Conservation (phyloP, 2,113 vertebrate genomes). For the Hucho hucho region DNA sequence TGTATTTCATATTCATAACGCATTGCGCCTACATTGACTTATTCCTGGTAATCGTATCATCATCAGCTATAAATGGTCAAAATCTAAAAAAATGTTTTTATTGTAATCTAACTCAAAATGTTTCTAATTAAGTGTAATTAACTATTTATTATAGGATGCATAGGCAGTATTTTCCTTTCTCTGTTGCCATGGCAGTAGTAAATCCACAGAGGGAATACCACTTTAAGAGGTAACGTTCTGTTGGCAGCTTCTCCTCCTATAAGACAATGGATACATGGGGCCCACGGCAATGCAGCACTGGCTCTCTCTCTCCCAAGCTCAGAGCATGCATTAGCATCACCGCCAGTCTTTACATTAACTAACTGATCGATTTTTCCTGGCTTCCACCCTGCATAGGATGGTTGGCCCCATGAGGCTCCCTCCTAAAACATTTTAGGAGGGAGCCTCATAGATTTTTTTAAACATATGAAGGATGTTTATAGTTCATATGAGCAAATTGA, state of each 20-base stretch:
- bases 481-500: too few relatives aligned
- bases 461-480: too few relatives aligned
- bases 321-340: too few relatives aligned
- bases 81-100: neutral
- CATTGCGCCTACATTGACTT: neutral
- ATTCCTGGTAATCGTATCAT: neutral
- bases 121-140: neutral
- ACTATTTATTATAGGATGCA: neutral
- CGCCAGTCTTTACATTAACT: too few relatives aligned
- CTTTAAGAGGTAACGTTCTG: conserved; percentile 35
- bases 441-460: too few relatives aligned
- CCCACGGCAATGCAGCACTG: neutral
- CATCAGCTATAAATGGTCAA: neutral
- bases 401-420: too few relatives aligned
- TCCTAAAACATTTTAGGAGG: too few relatives aligned
- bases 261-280: neutral
- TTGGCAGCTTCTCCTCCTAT: conserved; percentile 26
- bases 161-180: neutral
- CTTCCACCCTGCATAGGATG: too few relatives aligned
- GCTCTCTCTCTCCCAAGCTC: neutral
- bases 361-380: too few relatives aligned
- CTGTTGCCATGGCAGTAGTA: conserved; percentile 31
- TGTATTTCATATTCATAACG: neutral
- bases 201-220: conserved; percentile 16
- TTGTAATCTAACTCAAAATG: neutral